Conservation (phyloP, 2,113 vertebrate genomes). For the Nyctereutes procyonoides region DNA sequence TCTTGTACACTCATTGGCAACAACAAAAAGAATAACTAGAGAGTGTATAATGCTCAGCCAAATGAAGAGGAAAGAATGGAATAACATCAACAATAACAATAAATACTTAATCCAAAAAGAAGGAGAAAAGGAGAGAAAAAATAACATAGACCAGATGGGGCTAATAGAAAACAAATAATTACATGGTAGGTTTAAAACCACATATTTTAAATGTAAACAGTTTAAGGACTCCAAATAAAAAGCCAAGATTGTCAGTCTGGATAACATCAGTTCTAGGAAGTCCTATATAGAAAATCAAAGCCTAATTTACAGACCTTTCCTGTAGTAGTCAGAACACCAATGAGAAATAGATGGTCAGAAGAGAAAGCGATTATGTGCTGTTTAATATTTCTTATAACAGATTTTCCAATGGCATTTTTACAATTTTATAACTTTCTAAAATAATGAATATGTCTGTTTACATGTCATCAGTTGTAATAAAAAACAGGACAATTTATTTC, state of each 20-base stretch:
- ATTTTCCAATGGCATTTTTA: slow-evolving; percentile 11
- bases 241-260: neutral
- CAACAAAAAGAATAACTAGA: neutral
- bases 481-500: neutral
- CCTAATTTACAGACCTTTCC: neutral
- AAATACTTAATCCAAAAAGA: neutral
- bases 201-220: neutral
- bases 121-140: neutral
- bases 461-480: neutral
- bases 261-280: neutral
- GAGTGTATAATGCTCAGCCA: neutral
- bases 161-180: slow-evolving; percentile 20
- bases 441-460: neutral
- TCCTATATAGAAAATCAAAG: neutral
- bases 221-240: neutral
- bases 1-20: neutral
- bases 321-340: neutral
- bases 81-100: neutral
- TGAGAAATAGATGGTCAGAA: neutral
- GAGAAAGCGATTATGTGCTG: neutral
- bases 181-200: neutral
- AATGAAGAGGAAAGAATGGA: neutral
- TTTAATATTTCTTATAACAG: neutral
- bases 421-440: neutral
- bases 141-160: neutral